These are phyloP conservation scores for Eidolon helvum DNA, from an alignment of 2,113 vertebrate genomes.

Conservation along the genomic window DNA sequence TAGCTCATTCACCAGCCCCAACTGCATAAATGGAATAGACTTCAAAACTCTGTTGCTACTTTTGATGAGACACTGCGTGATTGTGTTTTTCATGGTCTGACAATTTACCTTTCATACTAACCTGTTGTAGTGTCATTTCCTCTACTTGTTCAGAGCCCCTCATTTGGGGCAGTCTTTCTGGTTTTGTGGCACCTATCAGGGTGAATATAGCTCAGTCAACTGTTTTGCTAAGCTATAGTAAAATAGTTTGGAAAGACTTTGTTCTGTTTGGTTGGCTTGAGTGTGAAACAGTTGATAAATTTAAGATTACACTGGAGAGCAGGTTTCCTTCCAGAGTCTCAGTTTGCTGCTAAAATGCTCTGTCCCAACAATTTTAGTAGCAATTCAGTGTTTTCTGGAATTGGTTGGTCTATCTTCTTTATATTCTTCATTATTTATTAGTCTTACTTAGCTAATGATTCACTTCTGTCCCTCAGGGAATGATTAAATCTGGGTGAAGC, in stretches of 20 bases:
- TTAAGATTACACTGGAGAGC: not conserved
- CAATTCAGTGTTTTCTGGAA: not conserved
- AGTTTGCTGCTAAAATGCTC: not conserved
- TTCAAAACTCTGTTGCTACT: not conserved
- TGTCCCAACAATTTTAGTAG: not conserved
- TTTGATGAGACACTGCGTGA: not conserved
- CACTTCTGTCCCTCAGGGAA: not conserved
- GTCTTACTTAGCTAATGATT: slow-evolving; percentile 12
- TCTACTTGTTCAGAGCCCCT: not conserved
- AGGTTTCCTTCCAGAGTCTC: not conserved
- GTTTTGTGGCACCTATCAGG: slow-evolving; percentile 71
- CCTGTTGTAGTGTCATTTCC: not conserved
- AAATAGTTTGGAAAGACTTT: not conserved
- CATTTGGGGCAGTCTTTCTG: not conserved
- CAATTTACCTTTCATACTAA: not conserved
- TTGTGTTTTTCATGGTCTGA: not conserved
- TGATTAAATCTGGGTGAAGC: not conserved
- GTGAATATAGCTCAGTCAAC: slow-evolving; percentile 79
- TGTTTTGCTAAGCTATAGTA: not conserved
- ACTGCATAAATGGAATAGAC: not conserved
- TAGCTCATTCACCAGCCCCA: not conserved
- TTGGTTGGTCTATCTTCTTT: not conserved
- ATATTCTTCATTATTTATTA: not conserved
- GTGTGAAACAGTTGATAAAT: not conserved
- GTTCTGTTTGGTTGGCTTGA: slow-evolving; percentile 8